A percentile compares a stretch with the other conserved stretches of the same genome.
These are phyloP conservation scores for Xestia xanthographa DNA, from an alignment of 2,888 invertebrate genomes.

Conservation along the genomic window DNA sequence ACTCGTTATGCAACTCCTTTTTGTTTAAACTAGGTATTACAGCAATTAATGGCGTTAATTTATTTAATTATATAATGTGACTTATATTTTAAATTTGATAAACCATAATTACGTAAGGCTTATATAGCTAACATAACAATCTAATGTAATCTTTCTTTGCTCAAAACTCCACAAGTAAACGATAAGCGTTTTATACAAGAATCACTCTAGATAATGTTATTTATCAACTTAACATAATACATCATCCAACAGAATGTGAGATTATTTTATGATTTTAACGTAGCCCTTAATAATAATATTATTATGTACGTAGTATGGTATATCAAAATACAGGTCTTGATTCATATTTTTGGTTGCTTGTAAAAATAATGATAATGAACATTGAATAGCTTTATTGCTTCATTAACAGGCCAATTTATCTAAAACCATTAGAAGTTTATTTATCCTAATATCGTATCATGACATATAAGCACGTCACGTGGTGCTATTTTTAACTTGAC, in stretches of 20 bases:
- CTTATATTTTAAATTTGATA: constrained; percentile 48
- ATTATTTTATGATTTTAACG: constrained; percentile 39
- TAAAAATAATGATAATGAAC: background rate
- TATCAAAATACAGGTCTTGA: background rate
- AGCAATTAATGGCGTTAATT: constrained; percentile 64
- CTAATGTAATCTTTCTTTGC: constrained; percentile 62
- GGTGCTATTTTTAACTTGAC: constrained; percentile 50
- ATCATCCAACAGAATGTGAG: constrained; percentile 44
- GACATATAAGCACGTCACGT: constrained; percentile 36
- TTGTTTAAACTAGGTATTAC: constrained; percentile 63
- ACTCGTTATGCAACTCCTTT: constrained; percentile 85
- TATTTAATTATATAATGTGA: constrained; percentile 62
- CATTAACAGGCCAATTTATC: constrained; percentile 16
- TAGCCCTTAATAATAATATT: constrained; percentile 1
- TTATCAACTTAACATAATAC: constrained; percentile 60
- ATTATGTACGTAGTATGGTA: background rate
- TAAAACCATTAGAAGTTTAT: constrained; percentile 29
- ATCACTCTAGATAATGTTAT: constrained; percentile 62
- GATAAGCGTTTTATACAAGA: constrained; percentile 59
- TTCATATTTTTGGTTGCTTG: background rate
- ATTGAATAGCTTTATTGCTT: background rate
- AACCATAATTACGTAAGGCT: constrained; percentile 55
- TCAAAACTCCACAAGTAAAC: constrained; percentile 49
- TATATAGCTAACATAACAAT: constrained; percentile 55
- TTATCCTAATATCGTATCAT: constrained; percentile 39